Conservation (phyloP, 2,113 vertebrate genomes). For the Enhydra lutris region DNA sequence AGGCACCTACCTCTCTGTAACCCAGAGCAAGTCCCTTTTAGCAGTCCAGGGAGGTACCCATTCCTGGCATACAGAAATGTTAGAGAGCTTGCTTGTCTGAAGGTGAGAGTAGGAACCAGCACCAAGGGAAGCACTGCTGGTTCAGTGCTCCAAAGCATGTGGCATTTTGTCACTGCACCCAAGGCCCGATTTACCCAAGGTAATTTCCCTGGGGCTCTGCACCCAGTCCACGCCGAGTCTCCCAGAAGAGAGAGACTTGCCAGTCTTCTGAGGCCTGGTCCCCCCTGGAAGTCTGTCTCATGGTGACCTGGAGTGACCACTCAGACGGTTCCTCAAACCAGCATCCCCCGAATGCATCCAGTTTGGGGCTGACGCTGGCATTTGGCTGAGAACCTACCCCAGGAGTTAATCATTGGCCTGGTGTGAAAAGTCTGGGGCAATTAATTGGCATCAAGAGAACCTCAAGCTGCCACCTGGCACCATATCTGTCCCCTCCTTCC, state of each 20-base stretch:
- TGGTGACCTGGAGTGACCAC: background rate
- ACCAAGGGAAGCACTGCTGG: background rate
- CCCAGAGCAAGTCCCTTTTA: background rate
- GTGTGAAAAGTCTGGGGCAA: background rate
- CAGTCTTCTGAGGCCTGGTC: background rate
- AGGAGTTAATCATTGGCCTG: constrained; percentile 51
- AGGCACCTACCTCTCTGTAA: background rate
- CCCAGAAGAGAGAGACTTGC: background rate
- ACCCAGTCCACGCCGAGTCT: background rate
- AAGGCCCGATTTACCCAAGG: background rate
- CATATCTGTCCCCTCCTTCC: background rate
- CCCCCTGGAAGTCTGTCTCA: background rate
- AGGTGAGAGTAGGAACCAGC: background rate
- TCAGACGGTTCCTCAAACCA: background rate
- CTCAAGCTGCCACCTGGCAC: background rate
- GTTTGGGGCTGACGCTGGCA: background rate
- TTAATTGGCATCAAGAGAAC: background rate
- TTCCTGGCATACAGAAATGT: background rate
- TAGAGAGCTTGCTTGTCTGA: background rate
- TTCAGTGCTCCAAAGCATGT: background rate
- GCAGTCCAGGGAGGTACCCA: background rate
- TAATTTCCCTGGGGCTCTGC: background rate
- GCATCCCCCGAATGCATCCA: background rate
- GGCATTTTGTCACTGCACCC: background rate
- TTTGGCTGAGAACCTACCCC: background rate